Evolutionary conservation across 2,113 vertebrate species (phyloP).

Genomic region (Argyrosomus japonicus): DNA sequence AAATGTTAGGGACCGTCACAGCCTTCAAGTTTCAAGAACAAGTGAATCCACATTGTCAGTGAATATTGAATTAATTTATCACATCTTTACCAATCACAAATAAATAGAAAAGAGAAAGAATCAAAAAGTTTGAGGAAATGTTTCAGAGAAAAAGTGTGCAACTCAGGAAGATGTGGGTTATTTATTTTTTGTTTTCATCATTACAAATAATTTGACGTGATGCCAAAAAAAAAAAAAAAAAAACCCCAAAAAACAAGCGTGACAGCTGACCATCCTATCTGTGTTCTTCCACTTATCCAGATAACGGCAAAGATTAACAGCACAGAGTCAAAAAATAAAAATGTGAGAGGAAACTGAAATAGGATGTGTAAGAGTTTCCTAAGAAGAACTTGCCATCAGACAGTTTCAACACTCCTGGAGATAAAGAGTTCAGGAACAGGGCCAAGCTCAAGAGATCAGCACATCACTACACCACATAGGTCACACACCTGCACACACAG

Average conservation of each 20-base stretch:
- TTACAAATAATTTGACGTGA: not conserved
- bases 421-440: slow-evolving; percentile 84
- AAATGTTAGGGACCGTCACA: not conserved
- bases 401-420: slow-evolving; percentile 85
- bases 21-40: not conserved
- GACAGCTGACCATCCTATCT: slow-evolving; percentile 17
- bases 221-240: not conserved
- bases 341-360: slow-evolving; percentile 85
- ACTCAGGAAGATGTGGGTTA: not conserved
- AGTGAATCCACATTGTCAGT: not conserved
- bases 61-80: not conserved
- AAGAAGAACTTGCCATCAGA: slow-evolving; percentile 83
- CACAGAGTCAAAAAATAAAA: slow-evolving; percentile 61
- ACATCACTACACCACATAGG: slow-evolving; percentile 65
- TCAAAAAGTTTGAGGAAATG: not conserved
- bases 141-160: not conserved
- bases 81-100: not conserved
- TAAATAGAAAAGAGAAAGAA: not conserved
- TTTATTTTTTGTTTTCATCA: not conserved
- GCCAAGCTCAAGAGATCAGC: slow-evolving; percentile 61
- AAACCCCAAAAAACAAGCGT: not conserved
- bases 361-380: slow-evolving; percentile 87
- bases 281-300: slow-evolving; percentile 66
- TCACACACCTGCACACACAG: slow-evolving; percentile 66
- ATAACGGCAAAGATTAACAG: slow-evolving; percentile 65